Evolutionary conservation across 2,797 vertebrate genomes (phyloP).

Genomic region (Etheostoma perlongum): DNA sequence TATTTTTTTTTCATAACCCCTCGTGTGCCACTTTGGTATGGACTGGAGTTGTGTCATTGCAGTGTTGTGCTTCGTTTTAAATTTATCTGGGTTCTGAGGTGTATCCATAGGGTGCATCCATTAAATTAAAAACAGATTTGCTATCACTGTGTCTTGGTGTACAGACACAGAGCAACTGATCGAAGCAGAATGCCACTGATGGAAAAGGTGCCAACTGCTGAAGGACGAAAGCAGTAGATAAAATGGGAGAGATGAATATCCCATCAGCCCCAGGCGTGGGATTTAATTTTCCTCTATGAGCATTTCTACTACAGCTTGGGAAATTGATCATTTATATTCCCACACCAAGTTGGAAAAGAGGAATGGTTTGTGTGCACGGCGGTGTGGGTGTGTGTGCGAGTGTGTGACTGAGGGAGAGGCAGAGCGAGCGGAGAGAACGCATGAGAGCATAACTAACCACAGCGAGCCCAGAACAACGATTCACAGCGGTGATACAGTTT

Average conservation of each 20-base stretch:
- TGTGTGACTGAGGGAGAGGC: slow-evolving; percentile 16
- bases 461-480: slow-evolving; percentile 58
- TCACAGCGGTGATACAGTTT: slow-evolving; percentile 62
- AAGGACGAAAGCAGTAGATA: slow-evolving; percentile 76
- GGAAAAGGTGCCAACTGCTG: slow-evolving; percentile 77
- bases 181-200: slow-evolving; percentile 78
- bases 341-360: slow-evolving; percentile 70
- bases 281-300: slow-evolving; percentile 82
- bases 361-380: slow-evolving; percentile 38
- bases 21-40: neutral
- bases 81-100: slow-evolving; percentile 49
- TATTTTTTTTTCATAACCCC: neutral
- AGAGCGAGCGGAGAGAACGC: slow-evolving; percentile 25
- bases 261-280: slow-evolving; percentile 76
- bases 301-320: slow-evolving; percentile 75
- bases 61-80: slow-evolving; percentile 22
- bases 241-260: slow-evolving; percentile 80
- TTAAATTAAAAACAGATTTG: slow-evolving; percentile 58
- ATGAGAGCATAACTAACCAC: slow-evolving; percentile 69
- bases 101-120: slow-evolving; percentile 58
- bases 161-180: slow-evolving; percentile 68
- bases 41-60: slow-evolving; percentile 19
- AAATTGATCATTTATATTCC: slow-evolving; percentile 82
- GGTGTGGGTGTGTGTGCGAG: slow-evolving; percentile 12
- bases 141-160: slow-evolving; percentile 43